Percentiles rank a stretch among this genome's conserved stretches.
Conservation (phyloP, 2,113 vertebrate species). For the Zosterops hypoxanthus region DNA sequence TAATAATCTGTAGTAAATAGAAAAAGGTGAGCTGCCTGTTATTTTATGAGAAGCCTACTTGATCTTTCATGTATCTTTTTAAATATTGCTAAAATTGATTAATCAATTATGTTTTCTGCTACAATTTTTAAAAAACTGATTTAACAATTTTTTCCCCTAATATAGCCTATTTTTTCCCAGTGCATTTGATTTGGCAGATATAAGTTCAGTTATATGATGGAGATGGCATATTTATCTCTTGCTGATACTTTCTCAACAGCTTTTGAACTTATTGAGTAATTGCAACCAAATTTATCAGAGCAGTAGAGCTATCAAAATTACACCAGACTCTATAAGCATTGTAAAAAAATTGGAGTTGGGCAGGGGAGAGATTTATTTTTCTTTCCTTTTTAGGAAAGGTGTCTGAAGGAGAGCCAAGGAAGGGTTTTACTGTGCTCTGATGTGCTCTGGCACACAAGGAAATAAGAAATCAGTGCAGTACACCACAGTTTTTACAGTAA, state of each 20-base stretch:
- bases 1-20: background rate
- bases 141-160: background rate
- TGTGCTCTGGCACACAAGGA: background rate
- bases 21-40: background rate
- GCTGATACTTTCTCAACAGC: background rate
- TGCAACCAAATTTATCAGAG: background rate
- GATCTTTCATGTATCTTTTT: background rate
- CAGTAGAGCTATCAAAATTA: background rate
- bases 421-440: background rate
- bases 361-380: background rate
- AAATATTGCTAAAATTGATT: background rate
- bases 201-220: background rate
- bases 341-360: background rate
- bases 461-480: background rate
- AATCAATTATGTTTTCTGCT: background rate
- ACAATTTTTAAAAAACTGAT: background rate
- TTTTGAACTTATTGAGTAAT: background rate
- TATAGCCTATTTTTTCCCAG: background rate
- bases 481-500: rapidly evolving
- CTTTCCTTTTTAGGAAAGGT: background rate
- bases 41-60: background rate
- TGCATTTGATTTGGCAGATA: background rate
- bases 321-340: background rate
- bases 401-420: background rate
- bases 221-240: background rate